Conservation (phyloP, 2,113 vertebrate species). For the Scophthalmus maximus region DNA sequence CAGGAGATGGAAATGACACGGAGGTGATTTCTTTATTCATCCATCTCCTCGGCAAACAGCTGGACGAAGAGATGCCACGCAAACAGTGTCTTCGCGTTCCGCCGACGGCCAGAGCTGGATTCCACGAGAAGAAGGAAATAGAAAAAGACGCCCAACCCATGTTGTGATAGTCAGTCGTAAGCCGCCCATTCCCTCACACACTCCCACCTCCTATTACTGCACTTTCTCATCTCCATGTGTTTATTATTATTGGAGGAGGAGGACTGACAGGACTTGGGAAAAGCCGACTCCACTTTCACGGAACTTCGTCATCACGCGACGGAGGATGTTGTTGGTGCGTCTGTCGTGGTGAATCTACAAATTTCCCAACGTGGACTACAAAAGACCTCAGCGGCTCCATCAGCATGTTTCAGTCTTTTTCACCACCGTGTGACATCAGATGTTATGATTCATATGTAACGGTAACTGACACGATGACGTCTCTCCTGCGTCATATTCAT, state of each 20-base stretch:
- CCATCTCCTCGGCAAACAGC: constrained; percentile 55
- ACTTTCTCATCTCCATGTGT: background rate
- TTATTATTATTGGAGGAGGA: constrained; percentile 4
- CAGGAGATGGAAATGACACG: constrained; percentile 38
- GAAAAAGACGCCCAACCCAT: background rate
- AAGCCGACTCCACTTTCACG: too few relatives aligned
- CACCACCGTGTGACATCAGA: too few relatives aligned
- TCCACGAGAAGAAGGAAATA: constrained; percentile 3
- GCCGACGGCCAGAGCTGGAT: background rate
- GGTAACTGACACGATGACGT: too few relatives aligned
- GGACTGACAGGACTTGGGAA: too few relatives aligned
- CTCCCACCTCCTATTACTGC: background rate
- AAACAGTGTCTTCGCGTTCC: constrained; percentile 8
- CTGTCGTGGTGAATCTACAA: too few relatives aligned
- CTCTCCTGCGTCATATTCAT: too few relatives aligned
- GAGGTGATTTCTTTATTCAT: constrained; percentile 63
- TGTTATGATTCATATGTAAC: too few relatives aligned
- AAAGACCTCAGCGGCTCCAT: too few relatives aligned
- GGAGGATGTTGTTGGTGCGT: too few relatives aligned
- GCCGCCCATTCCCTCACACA: constrained; percentile 3
- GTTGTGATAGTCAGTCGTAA: constrained; percentile 5
- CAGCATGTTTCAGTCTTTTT: too few relatives aligned
- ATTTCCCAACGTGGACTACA: too few relatives aligned
- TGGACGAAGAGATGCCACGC: constrained; percentile 18
- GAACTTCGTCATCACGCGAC: too few relatives aligned